These are phyloP conservation scores for Kryptolebias ocellatus DNA, from an alignment of 2,797 vertebrate species.

Conservation along the genomic window DNA sequence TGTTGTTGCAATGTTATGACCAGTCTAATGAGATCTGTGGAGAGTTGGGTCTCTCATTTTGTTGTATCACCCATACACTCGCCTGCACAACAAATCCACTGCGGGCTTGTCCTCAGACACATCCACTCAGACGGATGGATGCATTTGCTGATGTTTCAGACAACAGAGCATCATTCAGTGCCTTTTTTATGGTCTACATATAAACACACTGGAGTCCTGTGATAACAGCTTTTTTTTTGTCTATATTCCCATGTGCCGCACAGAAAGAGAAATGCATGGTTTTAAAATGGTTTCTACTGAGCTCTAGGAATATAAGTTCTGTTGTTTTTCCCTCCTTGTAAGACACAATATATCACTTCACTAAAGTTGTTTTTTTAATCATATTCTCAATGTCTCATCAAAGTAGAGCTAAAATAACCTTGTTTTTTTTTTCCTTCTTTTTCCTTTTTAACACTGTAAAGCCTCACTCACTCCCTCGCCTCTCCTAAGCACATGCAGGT, in stretches of 20 bases:
- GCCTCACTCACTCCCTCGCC: constrained; percentile 4
- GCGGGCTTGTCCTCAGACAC: constrained; percentile 68
- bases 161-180: constrained; percentile 61
- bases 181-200: constrained; percentile 50
- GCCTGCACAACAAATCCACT: constrained; percentile 54
- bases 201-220: constrained; percentile 40
- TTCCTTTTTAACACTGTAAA: background rate
- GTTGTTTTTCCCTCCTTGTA: constrained; percentile 20
- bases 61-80: constrained; percentile 62
- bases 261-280: constrained; percentile 37
- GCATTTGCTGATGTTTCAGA: constrained; percentile 66
- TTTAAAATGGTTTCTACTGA: constrained; percentile 16
- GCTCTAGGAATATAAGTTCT: constrained; percentile 30
- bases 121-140: constrained; percentile 68
- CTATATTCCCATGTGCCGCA: constrained; percentile 24
- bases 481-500: constrained; percentile 35
- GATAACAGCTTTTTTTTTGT: constrained; percentile 25
- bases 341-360: constrained; percentile 37
- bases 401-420: constrained; percentile 38
- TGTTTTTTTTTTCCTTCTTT: constrained; percentile 30
- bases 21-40: constrained; percentile 77
- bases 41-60: constrained; percentile 74
- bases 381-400: constrained; percentile 26
- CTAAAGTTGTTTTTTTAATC: background rate
- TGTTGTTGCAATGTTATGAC: constrained; percentile 72